phyloP scores from a whole-genome alignment of 1,140 invertebrate species.

The Sitobion miscanthi region DNA sequence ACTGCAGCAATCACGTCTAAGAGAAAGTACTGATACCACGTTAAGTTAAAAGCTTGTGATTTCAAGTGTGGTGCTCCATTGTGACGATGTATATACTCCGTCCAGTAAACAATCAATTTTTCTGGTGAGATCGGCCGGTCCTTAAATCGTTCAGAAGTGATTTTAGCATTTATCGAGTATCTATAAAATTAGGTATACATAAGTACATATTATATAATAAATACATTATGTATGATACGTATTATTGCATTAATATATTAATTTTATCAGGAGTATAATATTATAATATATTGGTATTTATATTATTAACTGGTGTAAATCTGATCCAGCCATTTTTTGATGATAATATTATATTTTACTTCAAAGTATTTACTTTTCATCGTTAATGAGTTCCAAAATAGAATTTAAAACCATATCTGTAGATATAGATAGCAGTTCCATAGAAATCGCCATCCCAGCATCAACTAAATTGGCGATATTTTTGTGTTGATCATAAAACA shows the following conservation, averaged over 20 bases:
- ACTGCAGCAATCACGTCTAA: conserved; percentile 57
- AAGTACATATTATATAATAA: neutral
- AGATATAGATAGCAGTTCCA: conserved; percentile 62
- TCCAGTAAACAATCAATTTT: conserved; percentile 68
- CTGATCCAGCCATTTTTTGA: neutral
- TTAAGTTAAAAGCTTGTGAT: conserved; percentile 43
- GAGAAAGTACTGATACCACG: conserved; percentile 57
- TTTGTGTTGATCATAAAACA: conserved; percentile 70
- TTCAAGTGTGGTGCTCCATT: conserved; percentile 61
- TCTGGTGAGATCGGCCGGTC: conserved; percentile 64
- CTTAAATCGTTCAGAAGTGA: conserved; percentile 44
- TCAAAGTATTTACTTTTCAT: neutral
- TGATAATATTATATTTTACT: too few species aligned
- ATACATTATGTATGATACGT: too few species aligned
- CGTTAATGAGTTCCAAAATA: conserved; percentile 23
- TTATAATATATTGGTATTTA: too few species aligned
- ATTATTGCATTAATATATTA: too few species aligned
- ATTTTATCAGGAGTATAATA: too few species aligned
- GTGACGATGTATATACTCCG: conserved; percentile 66
- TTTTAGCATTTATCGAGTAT: conserved; percentile 57
- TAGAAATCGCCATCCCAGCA: conserved; percentile 61
- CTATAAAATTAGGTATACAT: conserved; percentile 57
- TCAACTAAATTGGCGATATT: conserved; percentile 62
- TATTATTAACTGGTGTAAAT: neutral
- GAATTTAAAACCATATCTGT: conserved; percentile 57